Percentiles rank a stretch among this genome's conserved stretches.
phyloP scores from a whole-genome alignment of 2,888 invertebrate species.

The Luperina testacea region DNA sequence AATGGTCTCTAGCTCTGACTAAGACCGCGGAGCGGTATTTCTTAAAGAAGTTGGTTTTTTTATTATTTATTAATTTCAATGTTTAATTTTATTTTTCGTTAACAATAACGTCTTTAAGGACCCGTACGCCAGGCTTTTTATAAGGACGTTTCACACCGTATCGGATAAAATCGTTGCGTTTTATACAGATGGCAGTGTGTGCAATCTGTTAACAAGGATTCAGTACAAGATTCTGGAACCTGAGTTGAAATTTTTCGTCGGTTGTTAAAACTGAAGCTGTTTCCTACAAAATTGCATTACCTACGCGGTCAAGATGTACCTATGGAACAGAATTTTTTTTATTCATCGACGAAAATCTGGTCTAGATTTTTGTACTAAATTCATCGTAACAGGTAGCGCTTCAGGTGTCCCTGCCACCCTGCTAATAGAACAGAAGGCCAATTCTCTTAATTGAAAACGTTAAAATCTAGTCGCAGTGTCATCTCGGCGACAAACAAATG shows the following conservation, averaged over 20 bases:
- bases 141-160: slow-evolving; percentile 35
- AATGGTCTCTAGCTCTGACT: not conserved
- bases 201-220: not conserved
- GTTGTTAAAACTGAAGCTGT: too few relatives aligned
- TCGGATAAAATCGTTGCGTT: slow-evolving; percentile 7
- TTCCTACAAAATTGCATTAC: too few relatives aligned
- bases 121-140: slow-evolving; percentile 20
- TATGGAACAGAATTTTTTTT: too few relatives aligned
- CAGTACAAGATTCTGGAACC: not conserved
- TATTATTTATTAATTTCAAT: slow-evolving; percentile 16
- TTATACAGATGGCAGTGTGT: not conserved
- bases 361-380: too few relatives aligned
- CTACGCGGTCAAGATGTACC: too few relatives aligned
- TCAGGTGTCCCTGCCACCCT: not conserved
- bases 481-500: too few relatives aligned
- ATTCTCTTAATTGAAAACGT: too few relatives aligned
- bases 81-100: slow-evolving; percentile 18
- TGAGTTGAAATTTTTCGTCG: not conserved
- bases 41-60: slow-evolving; percentile 12
- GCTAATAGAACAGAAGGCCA: not conserved
- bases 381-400: not conserved
- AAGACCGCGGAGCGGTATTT: slow-evolving; percentile 39
- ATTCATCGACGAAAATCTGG: too few relatives aligned
- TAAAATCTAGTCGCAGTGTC: too few relatives aligned
- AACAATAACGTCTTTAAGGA: slow-evolving; percentile 9